Evolutionary conservation across 2,888 invertebrate species (phyloP), one percentile per base, ranked within the genome.

Genomic region (Pseudococcus jackbeardsleyi): DNA sequence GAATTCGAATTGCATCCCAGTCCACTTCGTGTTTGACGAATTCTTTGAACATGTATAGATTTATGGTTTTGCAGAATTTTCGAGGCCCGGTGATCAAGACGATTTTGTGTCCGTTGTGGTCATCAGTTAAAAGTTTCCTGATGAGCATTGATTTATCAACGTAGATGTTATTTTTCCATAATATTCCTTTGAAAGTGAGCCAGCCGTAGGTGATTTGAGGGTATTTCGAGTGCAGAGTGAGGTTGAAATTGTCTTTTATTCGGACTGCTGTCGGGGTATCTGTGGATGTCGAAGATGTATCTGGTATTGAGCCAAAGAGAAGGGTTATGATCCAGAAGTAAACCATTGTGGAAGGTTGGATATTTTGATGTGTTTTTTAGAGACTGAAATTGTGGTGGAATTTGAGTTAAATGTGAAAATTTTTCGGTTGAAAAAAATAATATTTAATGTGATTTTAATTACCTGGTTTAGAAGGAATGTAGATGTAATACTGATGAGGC

Each of bases 41-140:
- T 39, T 79, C 79, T 39, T 79, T 79, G 6, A 39, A 12, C 79
- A 79, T 79, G 42, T 3, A 39, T 15, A 79, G n/a, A 42, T 79
- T 79, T 79, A 79, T 79, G 1, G 39, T 42, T 39, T 79, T 79
- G 79, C 79, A 39, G n/a, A 79, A 79, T 79, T 79, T 79, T 42
- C 79, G 79, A 17, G 79, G 79, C n/a, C 79, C 79, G 17, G 33
- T 39, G 17, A 79, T 79, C 17, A 79, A n/a, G 17, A 79, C 33
- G n/a, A 42, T 42, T 79, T 79, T 79, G 8, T 39, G n/a, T 1
- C n/a, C 39, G 39, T 79, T 7, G 39, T 79, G 33, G 8, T 22
- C n/a, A 17, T 79, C 79, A 0, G 33, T 42, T 7, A 79, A 17
- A 3, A 79, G 39, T 11, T 42, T 39, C 9, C 17, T 79, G 26